Conservation (phyloP, 2,888 invertebrate species). For the Mimumesa dahlbomi region DNA sequence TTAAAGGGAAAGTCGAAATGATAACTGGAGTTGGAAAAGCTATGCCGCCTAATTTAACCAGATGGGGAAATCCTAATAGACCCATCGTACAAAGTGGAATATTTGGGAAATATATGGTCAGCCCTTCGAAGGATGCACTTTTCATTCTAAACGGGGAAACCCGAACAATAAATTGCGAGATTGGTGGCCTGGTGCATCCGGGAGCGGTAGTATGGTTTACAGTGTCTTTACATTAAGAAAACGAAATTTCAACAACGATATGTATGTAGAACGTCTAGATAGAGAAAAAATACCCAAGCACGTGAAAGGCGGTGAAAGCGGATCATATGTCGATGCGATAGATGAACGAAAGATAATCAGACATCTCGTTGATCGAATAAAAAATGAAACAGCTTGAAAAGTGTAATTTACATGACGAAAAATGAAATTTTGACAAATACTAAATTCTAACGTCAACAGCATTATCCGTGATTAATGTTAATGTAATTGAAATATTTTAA, state of each 20-base stretch:
- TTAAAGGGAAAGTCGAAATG: conserved; percentile 87
- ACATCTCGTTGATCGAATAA: conserved; percentile 16
- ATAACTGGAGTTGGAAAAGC: conserved; percentile 87
- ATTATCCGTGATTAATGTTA: conserved; percentile 41
- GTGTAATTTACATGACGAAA: conserved; percentile 23
- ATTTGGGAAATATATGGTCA: conserved; percentile 88
- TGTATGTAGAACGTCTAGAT: not conserved
- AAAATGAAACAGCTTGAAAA: conserved; percentile 19
- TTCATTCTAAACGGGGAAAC: conserved; percentile 87
- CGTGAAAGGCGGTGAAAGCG: not conserved
- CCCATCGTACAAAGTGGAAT: conserved; percentile 86
- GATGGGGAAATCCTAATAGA: conserved; percentile 86
- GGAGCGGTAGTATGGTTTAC: conserved; percentile 86
- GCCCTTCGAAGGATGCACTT: conserved; percentile 86
- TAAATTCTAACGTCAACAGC: conserved; percentile 36
- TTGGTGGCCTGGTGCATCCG: conserved; percentile 86
- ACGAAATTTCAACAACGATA: conserved; percentile 36
- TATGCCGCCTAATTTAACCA: conserved; percentile 82
- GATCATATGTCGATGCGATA: not conserved
- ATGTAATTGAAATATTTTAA: conserved; percentile 26
- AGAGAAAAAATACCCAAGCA: conserved; percentile 12
- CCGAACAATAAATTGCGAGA: conserved; percentile 88
- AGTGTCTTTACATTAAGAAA: conserved; percentile 82
- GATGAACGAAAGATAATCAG: not conserved
- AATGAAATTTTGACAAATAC: conserved; percentile 28